Evolutionary conservation across 2,797 vertebrate species (phyloP).

Genomic region (Trachurus trachurus): DNA sequence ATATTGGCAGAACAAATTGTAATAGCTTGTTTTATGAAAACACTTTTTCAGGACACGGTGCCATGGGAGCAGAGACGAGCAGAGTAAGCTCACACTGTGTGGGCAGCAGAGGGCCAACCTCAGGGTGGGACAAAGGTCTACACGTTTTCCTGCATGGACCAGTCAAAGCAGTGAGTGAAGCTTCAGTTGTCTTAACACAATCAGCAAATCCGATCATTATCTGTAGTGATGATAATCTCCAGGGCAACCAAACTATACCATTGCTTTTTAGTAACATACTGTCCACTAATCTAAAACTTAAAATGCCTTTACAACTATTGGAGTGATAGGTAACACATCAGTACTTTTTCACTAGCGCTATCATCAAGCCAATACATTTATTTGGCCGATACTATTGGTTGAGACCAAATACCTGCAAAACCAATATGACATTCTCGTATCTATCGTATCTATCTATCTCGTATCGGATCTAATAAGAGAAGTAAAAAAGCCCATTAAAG

Average conservation of each 20-base stretch:
- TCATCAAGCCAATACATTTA: background rate
- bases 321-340: background rate
- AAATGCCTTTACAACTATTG: background rate
- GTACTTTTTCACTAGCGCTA: background rate
- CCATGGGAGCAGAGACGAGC: conserved; percentile 67
- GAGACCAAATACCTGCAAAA: conserved; percentile 2
- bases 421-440: background rate
- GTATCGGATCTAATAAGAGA: too few relatives aligned
- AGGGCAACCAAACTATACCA: conserved; percentile 18
- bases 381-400: background rate
- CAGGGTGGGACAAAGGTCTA: conserved; percentile 55
- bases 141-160: conserved; percentile 35
- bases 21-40: conserved; percentile 76
- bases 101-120: conserved; percentile 60
- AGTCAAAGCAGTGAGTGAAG: conserved; percentile 20
- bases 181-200: background rate
- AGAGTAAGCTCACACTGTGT: conserved; percentile 57
- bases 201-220: background rate
- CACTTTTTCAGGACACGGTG: conserved; percentile 70
- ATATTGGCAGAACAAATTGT: conserved; percentile 84
- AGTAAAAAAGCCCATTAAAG: too few relatives aligned
- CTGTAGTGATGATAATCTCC: conserved; percentile 13
- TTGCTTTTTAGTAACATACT: background rate
- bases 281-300: background rate
- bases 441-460: too few relatives aligned